Percentiles rank a stretch among this genome's conserved stretches.
These are phyloP conservation scores for Girardia tigrina DNA, from an alignment of 2,888 invertebrate genomes.

Conservation along the genomic window DNA sequence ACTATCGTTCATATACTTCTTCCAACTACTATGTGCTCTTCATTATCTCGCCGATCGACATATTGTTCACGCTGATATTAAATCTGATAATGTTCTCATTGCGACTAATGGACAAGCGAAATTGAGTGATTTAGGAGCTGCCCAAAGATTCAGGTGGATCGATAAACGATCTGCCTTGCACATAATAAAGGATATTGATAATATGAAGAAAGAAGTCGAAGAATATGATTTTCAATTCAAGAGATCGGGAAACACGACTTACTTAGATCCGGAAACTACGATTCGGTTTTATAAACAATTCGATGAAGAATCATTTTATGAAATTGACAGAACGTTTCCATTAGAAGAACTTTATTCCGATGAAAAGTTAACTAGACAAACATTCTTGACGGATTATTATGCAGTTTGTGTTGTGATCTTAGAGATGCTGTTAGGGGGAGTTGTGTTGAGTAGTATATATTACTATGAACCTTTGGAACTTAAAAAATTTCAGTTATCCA, in stretches of 20 bases:
- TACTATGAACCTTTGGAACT: background rate
- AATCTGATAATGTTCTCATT: background rate
- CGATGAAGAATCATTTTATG: background rate
- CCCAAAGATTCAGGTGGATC: background rate
- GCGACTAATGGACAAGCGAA: conserved; percentile 8
- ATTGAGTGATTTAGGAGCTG: conserved; percentile 19
- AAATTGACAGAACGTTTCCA: background rate
- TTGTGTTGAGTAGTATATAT: background rate
- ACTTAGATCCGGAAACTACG: background rate
- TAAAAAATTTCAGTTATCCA: background rate
- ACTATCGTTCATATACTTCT: background rate
- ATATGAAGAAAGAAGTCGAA: background rate
- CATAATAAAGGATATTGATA: background rate
- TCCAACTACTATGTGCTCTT: background rate
- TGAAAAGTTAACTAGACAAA: conserved; percentile 16
- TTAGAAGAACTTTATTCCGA: background rate
- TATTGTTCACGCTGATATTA: conserved; percentile 16
- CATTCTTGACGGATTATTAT: background rate
- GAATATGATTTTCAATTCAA: background rate
- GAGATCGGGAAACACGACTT: background rate
- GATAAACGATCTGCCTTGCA: background rate
- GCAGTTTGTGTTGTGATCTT: background rate
- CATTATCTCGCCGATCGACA: background rate
- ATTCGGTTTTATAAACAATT: background rate
- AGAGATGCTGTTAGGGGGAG: background rate